phyloP scores from a whole-genome alignment of 2,797 vertebrate genomes.

The Melanotaenia maccullochi region DNA sequence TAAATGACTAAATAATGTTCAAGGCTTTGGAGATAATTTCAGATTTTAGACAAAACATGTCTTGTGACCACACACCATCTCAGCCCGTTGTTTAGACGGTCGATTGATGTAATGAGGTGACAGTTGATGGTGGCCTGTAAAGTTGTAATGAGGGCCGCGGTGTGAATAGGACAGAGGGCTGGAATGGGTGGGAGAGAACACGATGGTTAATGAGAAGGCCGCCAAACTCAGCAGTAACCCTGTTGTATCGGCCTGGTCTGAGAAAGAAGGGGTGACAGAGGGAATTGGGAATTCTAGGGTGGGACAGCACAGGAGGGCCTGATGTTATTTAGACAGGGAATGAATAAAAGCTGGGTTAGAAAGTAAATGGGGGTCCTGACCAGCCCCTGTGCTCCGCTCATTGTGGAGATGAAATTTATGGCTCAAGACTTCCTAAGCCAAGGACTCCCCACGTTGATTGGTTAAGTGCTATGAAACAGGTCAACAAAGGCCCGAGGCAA shows the following conservation, averaged over 20 bases:
- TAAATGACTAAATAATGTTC: constrained; percentile 5
- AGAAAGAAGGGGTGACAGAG: constrained; percentile 66
- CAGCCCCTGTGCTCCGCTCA: constrained; percentile 76
- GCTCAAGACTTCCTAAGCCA: constrained; percentile 83
- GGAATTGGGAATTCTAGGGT: constrained; percentile 70
- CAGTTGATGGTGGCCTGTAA: constrained; percentile 76
- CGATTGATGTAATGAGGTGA: constrained; percentile 69
- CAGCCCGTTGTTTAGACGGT: constrained; percentile 21
- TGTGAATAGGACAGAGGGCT: constrained; percentile 70
- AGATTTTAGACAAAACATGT: constrained; percentile 31
- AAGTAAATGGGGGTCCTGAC: constrained; percentile 82
- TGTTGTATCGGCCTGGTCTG: constrained; percentile 61
- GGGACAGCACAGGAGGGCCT: constrained; percentile 72
- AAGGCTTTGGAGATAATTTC: constrained; percentile 13
- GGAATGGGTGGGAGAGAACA: constrained; percentile 75
- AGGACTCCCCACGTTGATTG: constrained; percentile 87
- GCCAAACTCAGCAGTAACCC: constrained; percentile 70
- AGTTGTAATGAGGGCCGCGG: constrained; percentile 67
- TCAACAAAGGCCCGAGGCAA: constrained; percentile 65
- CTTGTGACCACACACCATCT: constrained; percentile 58
- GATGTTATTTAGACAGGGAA: constrained; percentile 74
- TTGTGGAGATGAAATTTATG: constrained; percentile 85
- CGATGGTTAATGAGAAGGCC: constrained; percentile 77
- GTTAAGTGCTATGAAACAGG: constrained; percentile 72
- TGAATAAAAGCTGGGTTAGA: constrained; percentile 80